Evolutionary conservation across 2,888 invertebrate species (phyloP).

Genomic region (Eremobia ochroleuca): DNA sequence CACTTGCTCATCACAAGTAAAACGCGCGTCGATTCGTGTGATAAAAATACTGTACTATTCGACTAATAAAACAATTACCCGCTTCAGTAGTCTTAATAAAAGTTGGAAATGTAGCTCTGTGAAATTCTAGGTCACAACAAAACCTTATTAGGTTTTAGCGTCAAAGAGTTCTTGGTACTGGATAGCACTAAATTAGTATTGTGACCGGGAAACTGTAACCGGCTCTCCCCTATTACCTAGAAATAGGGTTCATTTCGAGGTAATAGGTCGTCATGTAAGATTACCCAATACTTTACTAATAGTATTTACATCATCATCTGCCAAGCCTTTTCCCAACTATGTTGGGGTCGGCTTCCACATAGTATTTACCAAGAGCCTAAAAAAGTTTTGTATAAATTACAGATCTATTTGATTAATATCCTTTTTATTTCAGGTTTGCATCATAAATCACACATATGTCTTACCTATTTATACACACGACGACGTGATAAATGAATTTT

Average conservation of each 20-base stretch:
- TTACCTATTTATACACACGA: conserved; percentile 13
- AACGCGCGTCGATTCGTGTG: not conserved
- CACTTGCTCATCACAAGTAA: not conserved
- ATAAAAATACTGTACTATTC: not conserved
- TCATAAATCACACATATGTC: not conserved
- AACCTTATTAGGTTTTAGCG: not conserved
- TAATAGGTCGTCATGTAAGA: not conserved
- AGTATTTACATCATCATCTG: no score
- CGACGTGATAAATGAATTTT: conserved; percentile 10
- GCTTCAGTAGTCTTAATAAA: conserved; percentile 7
- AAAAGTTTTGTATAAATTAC: not conserved
- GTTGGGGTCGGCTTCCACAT: no score
- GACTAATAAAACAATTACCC: not conserved
- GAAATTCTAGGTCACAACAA: conserved; percentile 2
- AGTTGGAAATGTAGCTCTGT: conserved; percentile 1
- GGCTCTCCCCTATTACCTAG: not conserved
- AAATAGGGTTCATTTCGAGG: not conserved
- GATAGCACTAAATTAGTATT: not conserved
- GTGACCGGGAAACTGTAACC: not conserved
- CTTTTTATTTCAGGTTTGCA: not conserved
- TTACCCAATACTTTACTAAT: not conserved
- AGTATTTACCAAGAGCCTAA: not conserved
- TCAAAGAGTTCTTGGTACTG: not conserved
- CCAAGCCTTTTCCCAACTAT: no score
- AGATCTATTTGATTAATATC: not conserved